These are phyloP conservation scores for Caenorhabditis sp. DNA, from an alignment of 2,888 invertebrate species.

Conservation along the genomic window DNA sequence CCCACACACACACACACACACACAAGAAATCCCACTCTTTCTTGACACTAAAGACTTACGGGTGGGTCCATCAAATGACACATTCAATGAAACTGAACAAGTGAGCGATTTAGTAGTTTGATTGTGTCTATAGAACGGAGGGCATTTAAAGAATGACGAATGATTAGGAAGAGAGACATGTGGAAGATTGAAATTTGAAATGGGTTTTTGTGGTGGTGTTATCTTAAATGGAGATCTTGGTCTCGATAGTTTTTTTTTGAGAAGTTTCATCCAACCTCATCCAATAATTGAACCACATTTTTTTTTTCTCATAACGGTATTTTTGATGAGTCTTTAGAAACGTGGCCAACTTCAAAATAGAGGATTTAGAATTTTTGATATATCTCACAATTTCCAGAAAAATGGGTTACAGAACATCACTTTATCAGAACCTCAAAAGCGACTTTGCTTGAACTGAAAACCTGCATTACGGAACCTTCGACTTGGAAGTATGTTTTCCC, in stretches of 20 bases:
- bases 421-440: too few relatives aligned
- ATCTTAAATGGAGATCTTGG: background rate
- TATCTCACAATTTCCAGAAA: too few relatives aligned
- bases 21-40: slow-evolving; percentile 15
- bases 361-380: too few relatives aligned
- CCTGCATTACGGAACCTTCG: too few relatives aligned
- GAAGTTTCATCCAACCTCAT: too few relatives aligned
- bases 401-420: too few relatives aligned
- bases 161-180: slow-evolving; percentile 39
- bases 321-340: too few relatives aligned
- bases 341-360: too few relatives aligned
- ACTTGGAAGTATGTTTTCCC: too few relatives aligned
- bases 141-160: slow-evolving; percentile 31
- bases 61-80: slow-evolving; percentile 65
- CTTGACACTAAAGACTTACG: slow-evolving; percentile 11
- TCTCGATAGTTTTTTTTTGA: background rate
- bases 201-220: slow-evolving; percentile 20
- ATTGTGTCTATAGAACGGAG: slow-evolving; percentile 27
- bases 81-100: slow-evolving; percentile 61
- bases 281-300: too few relatives aligned
- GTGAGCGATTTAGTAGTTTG: slow-evolving; percentile 49
- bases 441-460: too few relatives aligned
- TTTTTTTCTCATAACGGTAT: too few relatives aligned
- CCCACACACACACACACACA: background rate
- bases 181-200: slow-evolving; percentile 8